Base-by-base conservation (phyloP, 2,888 invertebrate genomes). In the Sepiola atlantica region DNA sequence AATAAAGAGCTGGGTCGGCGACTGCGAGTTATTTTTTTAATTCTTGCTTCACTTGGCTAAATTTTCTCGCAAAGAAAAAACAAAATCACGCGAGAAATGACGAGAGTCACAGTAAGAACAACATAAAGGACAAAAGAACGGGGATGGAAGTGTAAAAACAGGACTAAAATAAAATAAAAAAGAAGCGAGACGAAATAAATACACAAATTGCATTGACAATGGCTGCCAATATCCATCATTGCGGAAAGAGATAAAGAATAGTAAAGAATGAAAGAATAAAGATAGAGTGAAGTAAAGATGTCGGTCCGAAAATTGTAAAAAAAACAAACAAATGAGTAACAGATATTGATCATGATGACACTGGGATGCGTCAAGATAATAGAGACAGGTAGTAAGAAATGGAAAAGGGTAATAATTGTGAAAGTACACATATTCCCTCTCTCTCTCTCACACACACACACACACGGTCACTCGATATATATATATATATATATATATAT, bases 21-120 rank as follows among this genome's bases (percentile, higher is more conserved):
- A 21, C 21, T 20, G 1, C 28, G n/a, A n/a, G 10, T 28, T 61
- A 8, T n/a, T n/a, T n/a, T 77, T 77, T n/a, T 77, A 12, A 77
- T 77, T 77, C n/a, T n/a, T 77, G n/a, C 77, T 77, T 77, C 77
- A 77, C 28, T 77, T 77, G 77, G 77, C 77, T 77, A n/a, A 77
- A 77, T 77, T 28, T 28, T 28, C 77, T 28, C 28, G 77, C 77
- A 77, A 77, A 8, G 77, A n/a, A 28, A 77, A 77, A 77, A 77
- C 77, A 77, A 77, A 77, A 28, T 28, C 77, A 77, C 77, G 77
- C 77, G 77, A 77, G 77, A 77, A 77, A 77, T 77, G 77, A 28
- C 77, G n/a, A 77, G 77, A 77, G 77, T 16, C 6, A 77, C 28
- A n/a, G 77, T 14, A 77, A 28, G 77, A 28, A 77, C 77, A 77